These are phyloP conservation scores for Astreopora myriophthalma DNA, from an alignment of 64 coral and sea anemone species.

Conservation along the genomic window DNA sequence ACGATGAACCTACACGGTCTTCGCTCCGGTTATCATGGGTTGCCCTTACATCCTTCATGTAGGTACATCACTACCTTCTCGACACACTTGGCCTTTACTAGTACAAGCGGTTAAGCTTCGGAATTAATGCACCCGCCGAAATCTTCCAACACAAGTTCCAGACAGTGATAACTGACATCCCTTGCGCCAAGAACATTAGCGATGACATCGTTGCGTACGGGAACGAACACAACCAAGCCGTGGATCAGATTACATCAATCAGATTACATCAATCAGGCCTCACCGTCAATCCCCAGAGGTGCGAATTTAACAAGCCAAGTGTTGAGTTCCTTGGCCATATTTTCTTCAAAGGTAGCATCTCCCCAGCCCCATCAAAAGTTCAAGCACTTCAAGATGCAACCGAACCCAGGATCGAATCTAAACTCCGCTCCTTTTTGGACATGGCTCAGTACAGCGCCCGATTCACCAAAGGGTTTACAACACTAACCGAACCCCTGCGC, in stretches of 20 bases:
- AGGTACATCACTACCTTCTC: conserved; percentile 49
- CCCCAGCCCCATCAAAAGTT: background rate
- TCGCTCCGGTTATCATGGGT: conserved; percentile 14
- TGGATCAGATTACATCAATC: too few species aligned
- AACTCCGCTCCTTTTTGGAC: conserved; percentile 4
- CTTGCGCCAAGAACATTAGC: conserved; percentile 33
- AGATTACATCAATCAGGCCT: background rate
- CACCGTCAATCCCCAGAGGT: background rate
- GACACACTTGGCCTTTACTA: conserved; percentile 39
- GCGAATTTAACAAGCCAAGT: background rate
- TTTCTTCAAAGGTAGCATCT: background rate
- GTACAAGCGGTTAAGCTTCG: conserved; percentile 10
- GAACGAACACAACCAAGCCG: background rate
- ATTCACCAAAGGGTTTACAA: conserved; percentile 14
- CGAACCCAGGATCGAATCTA: background rate
- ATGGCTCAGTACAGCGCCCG: conserved; percentile 29
- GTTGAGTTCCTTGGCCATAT: background rate
- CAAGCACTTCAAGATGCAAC: background rate
- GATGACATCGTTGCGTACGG: conserved; percentile 18
- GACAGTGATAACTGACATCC: background rate
- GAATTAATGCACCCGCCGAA: conserved; percentile 1
- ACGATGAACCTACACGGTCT: too few species aligned
- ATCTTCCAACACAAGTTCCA: conserved; percentile 31
- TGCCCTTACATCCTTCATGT: conserved; percentile 4
- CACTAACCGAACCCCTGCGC: conserved; percentile 6